Conservation (phyloP, 2,888 invertebrate genomes). For the Bombyx huttoni region DNA sequence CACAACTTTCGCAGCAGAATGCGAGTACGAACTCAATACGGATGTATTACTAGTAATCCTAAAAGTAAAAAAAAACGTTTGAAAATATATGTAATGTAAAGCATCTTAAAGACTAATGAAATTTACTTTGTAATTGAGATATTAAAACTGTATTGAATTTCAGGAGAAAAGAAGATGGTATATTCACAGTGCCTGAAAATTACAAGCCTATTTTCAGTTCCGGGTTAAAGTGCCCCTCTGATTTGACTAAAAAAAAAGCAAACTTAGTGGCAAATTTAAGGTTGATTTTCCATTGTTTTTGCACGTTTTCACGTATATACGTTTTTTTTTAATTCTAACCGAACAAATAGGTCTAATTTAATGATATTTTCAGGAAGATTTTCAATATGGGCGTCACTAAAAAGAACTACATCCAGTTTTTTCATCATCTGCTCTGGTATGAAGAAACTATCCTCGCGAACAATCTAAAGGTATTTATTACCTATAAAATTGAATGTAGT, state of each 20-base stretch:
- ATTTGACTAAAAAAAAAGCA: conserved; percentile 4
- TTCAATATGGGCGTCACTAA: conserved; percentile 43
- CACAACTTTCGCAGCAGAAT: no score
- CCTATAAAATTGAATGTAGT: no score
- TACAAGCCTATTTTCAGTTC: conserved; percentile 15
- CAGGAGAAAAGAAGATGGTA: conserved; percentile 5
- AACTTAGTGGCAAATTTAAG: conserved; percentile 12
- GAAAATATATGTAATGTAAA: no score
- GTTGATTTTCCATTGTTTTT: conserved; percentile 1
- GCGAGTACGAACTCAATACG: no score
- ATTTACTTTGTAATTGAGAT: no score
- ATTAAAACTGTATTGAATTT: background rate
- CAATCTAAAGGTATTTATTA: conserved; percentile 31
- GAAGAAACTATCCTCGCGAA: conserved; percentile 69
- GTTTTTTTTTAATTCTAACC: background rate
- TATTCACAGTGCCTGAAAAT: conserved; percentile 15
- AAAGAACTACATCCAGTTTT: conserved; percentile 62
- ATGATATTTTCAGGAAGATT: conserved; percentile 22
- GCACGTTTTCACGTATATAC: background rate
- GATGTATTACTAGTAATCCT: no score
- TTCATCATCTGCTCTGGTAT: conserved; percentile 73
- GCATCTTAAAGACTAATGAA: no score
- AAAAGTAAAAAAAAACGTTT: no score
- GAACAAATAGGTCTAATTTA: background rate
- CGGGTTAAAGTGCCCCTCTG: conserved; percentile 7